Percentiles rank a stretch among this genome's conserved stretches.
phyloP scores from a whole-genome alignment of 2,797 vertebrate species.

The Hippocampus kuda region DNA sequence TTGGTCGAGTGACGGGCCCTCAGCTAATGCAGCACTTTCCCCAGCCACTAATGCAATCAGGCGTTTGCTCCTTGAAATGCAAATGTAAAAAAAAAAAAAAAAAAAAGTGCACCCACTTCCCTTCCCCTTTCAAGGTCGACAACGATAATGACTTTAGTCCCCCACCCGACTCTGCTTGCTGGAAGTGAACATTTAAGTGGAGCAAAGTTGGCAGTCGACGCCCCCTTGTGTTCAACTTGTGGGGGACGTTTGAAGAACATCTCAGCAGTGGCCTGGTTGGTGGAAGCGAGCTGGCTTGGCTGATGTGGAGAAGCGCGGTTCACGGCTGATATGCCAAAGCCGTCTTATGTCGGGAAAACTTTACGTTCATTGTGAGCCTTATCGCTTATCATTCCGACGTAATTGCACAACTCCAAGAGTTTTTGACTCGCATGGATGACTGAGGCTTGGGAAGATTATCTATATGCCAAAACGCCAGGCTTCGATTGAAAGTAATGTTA shows the following conservation, averaged over 20 bases:
- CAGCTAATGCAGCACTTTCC: slow-evolving; percentile 29
- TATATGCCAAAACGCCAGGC: slow-evolving; percentile 42
- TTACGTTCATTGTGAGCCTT: slow-evolving; percentile 64
- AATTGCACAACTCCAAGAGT: slow-evolving; percentile 62
- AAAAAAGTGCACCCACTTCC: slow-evolving; percentile 15
- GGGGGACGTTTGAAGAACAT: slow-evolving; percentile 19
- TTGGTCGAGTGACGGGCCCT: background rate
- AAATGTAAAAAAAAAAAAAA: slow-evolving; percentile 46
- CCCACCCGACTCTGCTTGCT: slow-evolving; percentile 22
- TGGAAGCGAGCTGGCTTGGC: slow-evolving; percentile 18
- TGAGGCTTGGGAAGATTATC: slow-evolving; percentile 51
- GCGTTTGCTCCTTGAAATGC: slow-evolving; percentile 44
- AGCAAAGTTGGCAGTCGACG: slow-evolving; percentile 63
- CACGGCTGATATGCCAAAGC: slow-evolving; percentile 62
- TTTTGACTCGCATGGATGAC: slow-evolving; percentile 37
- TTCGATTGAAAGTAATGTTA: slow-evolving; percentile 29
- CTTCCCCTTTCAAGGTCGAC: slow-evolving; percentile 54
- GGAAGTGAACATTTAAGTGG: slow-evolving; percentile 30
- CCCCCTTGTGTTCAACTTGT: slow-evolving; percentile 67
- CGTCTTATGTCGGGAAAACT: slow-evolving; percentile 41
- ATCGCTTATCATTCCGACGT: slow-evolving; percentile 65
- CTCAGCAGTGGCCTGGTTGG: slow-evolving; percentile 7
- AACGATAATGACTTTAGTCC: slow-evolving; percentile 49
- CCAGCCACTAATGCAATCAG: slow-evolving; percentile 49
- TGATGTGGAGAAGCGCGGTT: slow-evolving; percentile 44